A percentile compares a stretch with the other conserved stretches of the same genome.
phyloP scores from a whole-genome alignment of 1,140 invertebrate species.

The Penaeus japonicus region DNA sequence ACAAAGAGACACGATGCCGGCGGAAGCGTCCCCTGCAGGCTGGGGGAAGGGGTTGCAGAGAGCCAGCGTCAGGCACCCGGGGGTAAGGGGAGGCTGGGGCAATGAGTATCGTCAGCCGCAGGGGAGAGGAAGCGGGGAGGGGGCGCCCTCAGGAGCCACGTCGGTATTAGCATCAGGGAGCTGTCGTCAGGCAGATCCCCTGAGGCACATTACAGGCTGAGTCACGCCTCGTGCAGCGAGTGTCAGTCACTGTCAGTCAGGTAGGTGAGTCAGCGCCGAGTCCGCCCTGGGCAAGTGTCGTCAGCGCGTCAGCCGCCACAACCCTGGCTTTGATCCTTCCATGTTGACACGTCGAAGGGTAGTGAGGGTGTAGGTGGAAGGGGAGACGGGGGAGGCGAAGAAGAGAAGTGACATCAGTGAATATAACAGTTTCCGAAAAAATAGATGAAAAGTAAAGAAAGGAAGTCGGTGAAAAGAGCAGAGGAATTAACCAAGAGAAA shows the following conservation, averaged over 20 bases:
- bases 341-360: constrained; percentile 31
- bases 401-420: not conserved
- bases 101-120: too few species aligned
- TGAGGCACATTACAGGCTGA: constrained; percentile 41
- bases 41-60: too few species aligned
- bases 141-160: not conserved
- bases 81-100: too few species aligned
- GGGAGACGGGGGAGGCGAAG: not conserved
- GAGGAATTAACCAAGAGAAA: not conserved
- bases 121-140: not conserved
- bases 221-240: constrained; percentile 44
- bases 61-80: too few species aligned
- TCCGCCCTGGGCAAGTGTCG: constrained; percentile 36
- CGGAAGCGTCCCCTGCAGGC: too few species aligned
- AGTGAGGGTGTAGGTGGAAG: not conserved
- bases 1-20: too few species aligned
- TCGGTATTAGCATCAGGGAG: not conserved
- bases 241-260: constrained; percentile 50
- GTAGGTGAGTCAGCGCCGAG: constrained; percentile 45
- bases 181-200: not conserved
- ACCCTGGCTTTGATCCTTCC: constrained; percentile 47
- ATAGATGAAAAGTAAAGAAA: not conserved
- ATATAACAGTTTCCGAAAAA: too few species aligned
- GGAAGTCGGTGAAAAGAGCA: not conserved
- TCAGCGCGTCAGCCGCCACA: constrained; percentile 46